phyloP scores from a whole-genome alignment of 2,113 vertebrate genomes.

The Myanophis thanlyinensis region DNA sequence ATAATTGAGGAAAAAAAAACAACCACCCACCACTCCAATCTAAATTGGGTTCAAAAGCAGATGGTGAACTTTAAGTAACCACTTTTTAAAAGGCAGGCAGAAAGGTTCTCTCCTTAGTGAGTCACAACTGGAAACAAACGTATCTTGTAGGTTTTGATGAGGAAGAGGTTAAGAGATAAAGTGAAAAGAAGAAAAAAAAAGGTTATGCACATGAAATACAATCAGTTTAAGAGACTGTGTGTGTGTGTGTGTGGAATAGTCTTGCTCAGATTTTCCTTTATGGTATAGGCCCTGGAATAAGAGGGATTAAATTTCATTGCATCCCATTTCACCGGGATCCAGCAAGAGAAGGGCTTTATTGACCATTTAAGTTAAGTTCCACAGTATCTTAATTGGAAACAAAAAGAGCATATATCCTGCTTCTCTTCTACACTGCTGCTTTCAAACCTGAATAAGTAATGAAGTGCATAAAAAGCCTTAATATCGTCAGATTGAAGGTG shows the following conservation, averaged over 20 bases:
- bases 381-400: neutral
- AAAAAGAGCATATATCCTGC: neutral
- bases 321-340: neutral
- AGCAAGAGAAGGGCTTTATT: neutral
- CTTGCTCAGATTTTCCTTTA: constrained; percentile 18
- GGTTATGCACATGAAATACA: neutral
- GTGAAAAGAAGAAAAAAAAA: neutral
- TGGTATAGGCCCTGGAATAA: neutral
- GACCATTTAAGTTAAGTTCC: constrained; percentile 17
- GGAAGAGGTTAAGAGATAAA: neutral
- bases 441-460: neutral
- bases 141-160: neutral
- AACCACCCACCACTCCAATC: constrained; percentile 19
- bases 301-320: constrained; percentile 29
- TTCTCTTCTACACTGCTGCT: neutral
- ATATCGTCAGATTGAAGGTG: neutral
- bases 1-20: constrained; percentile 74
- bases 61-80: constrained; percentile 59
- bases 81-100: constrained; percentile 47
- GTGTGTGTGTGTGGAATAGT: neutral
- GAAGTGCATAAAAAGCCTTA: neutral
- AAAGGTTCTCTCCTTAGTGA: constrained; percentile 55
- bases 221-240: neutral
- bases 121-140: constrained; percentile 42
- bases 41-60: constrained; percentile 66